These are phyloP conservation scores for Craterocephalus amniculus DNA, from an alignment of 2,797 vertebrate genomes.

Conservation along the genomic window DNA sequence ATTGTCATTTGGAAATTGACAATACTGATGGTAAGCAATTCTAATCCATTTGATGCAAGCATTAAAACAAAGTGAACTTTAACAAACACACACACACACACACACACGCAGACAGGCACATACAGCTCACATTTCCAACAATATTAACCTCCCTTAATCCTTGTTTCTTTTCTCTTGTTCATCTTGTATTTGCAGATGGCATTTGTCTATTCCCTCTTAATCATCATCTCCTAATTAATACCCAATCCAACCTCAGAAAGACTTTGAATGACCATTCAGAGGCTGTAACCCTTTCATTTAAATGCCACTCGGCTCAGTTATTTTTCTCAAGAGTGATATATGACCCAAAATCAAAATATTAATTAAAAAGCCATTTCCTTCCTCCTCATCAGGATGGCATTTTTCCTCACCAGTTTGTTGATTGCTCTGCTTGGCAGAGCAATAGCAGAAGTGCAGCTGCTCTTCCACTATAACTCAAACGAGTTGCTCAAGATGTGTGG, in stretches of 20 bases:
- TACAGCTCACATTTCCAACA: constrained; percentile 25
- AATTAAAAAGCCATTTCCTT: constrained; percentile 79
- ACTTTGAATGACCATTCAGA: constrained; percentile 70
- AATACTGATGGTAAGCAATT: constrained; percentile 7
- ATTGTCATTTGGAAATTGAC: too few relatives aligned
- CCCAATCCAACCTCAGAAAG: constrained; percentile 64
- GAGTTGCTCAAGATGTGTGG: constrained; percentile 25
- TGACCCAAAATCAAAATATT: constrained; percentile 76
- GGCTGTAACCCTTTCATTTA: constrained; percentile 68
- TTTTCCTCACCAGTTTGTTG: constrained; percentile 69
- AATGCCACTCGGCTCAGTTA: constrained; percentile 72
- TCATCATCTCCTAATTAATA: constrained; percentile 64
- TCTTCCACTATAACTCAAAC: constrained; percentile 26
- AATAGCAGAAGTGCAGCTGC: constrained; percentile 64
- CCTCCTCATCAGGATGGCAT: constrained; percentile 66
- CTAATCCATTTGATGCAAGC: background rate
- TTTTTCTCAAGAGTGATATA: constrained; percentile 71
- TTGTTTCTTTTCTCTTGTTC: constrained; percentile 16
- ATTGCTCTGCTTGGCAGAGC: constrained; percentile 61
- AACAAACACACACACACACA: background rate
- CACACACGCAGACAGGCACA: too few relatives aligned
- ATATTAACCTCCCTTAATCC: constrained; percentile 34
- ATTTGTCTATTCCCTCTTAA: constrained; percentile 29
- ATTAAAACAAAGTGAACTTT: background rate
- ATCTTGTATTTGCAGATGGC: constrained; percentile 21